Evolutionary conservation across 2,113 vertebrate genomes (phyloP), one percentile per base, ranked within the genome.

Genomic region (Morphnarchus princeps): DNA sequence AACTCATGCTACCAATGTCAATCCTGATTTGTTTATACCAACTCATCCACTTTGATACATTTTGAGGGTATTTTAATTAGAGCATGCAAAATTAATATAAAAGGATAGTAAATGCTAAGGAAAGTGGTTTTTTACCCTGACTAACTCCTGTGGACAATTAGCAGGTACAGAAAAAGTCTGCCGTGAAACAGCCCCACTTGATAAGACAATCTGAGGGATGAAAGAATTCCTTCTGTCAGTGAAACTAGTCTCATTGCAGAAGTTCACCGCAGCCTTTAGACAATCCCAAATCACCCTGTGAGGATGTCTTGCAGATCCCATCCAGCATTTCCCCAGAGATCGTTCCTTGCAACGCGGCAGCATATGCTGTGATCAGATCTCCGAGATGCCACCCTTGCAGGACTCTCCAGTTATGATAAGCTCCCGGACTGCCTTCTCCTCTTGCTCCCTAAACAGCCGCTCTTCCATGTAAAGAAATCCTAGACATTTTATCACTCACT

Each of bases 11-110:
- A 38, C 55, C 16, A 14, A 34, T 8, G 17, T 78, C 40, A 36
- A 14, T 11, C 52, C 63, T 10, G 50, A 93, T 91, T 93, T 89
- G 71, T 79, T 95, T 79, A 11, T 94, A 93, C 90, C 67, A 87
- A 84, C 11, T 57, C 49, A 94, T 80, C 84, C 79, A 67, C 91
- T 87, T 93, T 86, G 89, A 91, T 88, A 54, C 26, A 29, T 16
- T 54, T 54, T 54, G 26, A 54, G 52, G 26, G 43, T 65, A 78
- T 86, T 97, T 98, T 96, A 95, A 96, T 96, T 93, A 95, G 93
- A 95, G 67, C 49, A 77, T 34, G 62, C 43, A 72, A 71, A 94
- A 66, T 65, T 89, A 82, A 77, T 70, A 78, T 17, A 42, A 38
- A 74, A 91, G 29, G 38, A 90, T 45, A 93, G 70, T 21, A 91